Conservation (phyloP, 1,140 invertebrate species). For the Carposina sasakii region DNA sequence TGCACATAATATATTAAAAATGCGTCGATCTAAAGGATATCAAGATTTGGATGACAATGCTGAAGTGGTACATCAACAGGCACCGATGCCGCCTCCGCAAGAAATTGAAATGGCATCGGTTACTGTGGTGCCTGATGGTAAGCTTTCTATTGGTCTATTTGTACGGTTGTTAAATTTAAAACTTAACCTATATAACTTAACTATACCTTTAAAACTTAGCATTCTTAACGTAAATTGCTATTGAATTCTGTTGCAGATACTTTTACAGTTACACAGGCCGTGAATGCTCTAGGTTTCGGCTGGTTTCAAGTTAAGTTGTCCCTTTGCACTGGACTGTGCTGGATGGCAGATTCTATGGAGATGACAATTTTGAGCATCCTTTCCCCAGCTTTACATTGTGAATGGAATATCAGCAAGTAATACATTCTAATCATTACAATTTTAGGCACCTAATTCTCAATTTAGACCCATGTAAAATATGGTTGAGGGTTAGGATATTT, state of each 20-base stretch:
- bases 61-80: constrained; percentile 33
- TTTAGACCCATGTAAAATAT: not conserved
- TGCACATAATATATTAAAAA: constrained; percentile 19
- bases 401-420: constrained; percentile 90
- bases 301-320: constrained; percentile 95
- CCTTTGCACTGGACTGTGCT: constrained; percentile 88
- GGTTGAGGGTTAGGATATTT: not conserved
- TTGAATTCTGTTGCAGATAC: constrained; percentile 78
- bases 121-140: constrained; percentile 87
- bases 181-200: too few relatives aligned
- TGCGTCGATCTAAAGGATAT: constrained; percentile 66
- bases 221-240: constrained; percentile 2
- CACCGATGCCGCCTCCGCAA: constrained; percentile 59
- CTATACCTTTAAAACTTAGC: too few relatives aligned
- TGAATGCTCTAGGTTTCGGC: constrained; percentile 96
- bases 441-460: not conserved
- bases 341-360: constrained; percentile 99
- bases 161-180: constrained; percentile 10
- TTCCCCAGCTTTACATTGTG: constrained; percentile 93
- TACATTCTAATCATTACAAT: not conserved
- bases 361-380: constrained; percentile 97
- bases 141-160: constrained; percentile 22
- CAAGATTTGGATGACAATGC: constrained; percentile 66
- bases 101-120: constrained; percentile 87
- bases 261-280: constrained; percentile 95